phyloP scores from a whole-genome alignment of 23 tunicate species.

The Styela clava region DNA sequence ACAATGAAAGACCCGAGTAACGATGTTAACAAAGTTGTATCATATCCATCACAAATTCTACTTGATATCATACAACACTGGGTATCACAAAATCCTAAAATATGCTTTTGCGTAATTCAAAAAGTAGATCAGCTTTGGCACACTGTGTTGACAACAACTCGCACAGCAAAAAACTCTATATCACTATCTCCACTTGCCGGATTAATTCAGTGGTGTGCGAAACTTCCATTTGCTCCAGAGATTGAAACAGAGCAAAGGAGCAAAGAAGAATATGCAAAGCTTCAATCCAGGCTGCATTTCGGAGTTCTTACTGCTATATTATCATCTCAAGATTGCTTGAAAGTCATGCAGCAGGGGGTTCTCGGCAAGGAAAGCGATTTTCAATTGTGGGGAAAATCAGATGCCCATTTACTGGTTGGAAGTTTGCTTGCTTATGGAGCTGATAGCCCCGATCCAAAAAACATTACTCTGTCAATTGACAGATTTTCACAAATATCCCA shows the following conservation, averaged over 20 bases:
- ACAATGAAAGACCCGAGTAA: conserved; percentile 36
- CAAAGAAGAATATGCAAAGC: conserved; percentile 26
- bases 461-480: conserved; percentile 40
- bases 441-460: neutral
- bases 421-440: conserved; percentile 48
- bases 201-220: conserved; percentile 65
- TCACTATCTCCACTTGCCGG: conserved; percentile 75
- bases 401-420: conserved; percentile 69
- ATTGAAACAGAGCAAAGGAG: neutral
- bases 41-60: conserved; percentile 35
- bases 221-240: conserved; percentile 61
- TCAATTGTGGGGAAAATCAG: conserved; percentile 68
- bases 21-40: neutral
- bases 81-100: conserved; percentile 49
- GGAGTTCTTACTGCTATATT: conserved; percentile 56
- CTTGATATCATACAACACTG: conserved; percentile 77
- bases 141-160: conserved; percentile 80
- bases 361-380: conserved; percentile 40
- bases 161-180: conserved; percentile 51
- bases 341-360: conserved; percentile 7
- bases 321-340: conserved; percentile 39
- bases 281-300: conserved; percentile 68
- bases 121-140: conserved; percentile 87
- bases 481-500: conserved; percentile 76
- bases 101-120: conserved; percentile 43